Evolutionary conservation across 2,113 vertebrate genomes (phyloP).

Genomic region (Acanthisitta chloris): DNA sequence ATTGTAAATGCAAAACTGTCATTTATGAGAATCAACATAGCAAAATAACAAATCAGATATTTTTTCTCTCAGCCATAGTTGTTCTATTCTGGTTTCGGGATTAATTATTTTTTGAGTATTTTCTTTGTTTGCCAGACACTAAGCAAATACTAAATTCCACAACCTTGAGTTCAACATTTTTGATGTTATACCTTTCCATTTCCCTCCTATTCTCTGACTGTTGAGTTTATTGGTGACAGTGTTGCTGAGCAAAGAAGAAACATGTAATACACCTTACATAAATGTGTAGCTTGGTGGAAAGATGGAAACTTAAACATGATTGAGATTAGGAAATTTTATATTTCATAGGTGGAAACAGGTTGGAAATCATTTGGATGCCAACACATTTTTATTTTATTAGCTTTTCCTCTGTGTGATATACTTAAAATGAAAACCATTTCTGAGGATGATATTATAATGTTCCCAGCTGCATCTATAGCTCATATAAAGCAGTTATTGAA

Average conservation of each 20-base stretch:
- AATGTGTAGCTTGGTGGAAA: neutral
- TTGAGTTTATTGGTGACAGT: neutral
- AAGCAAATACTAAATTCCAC: neutral
- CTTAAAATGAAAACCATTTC: neutral
- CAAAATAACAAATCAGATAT: neutral
- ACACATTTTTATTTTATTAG: neutral
- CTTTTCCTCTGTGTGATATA: neutral
- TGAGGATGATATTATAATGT: neutral
- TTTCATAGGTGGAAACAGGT: neutral
- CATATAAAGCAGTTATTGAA: neutral
- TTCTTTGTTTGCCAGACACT: neutral
- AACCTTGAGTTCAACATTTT: neutral
- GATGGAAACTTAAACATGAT: neutral
- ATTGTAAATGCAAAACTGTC: neutral
- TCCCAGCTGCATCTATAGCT: neutral
- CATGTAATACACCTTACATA: neutral
- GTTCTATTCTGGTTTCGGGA: neutral
- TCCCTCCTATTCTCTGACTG: neutral
- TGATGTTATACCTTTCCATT: neutral
- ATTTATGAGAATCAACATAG: neutral
- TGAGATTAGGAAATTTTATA: neutral
- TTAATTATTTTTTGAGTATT: neutral
- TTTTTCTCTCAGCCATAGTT: neutral
- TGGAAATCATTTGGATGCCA: neutral
- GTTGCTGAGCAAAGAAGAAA: neutral